Evolutionary conservation across 2,113 vertebrate genomes (phyloP), one percentile per base, ranked within the genome.

Genomic region (Perca flavescens): DNA sequence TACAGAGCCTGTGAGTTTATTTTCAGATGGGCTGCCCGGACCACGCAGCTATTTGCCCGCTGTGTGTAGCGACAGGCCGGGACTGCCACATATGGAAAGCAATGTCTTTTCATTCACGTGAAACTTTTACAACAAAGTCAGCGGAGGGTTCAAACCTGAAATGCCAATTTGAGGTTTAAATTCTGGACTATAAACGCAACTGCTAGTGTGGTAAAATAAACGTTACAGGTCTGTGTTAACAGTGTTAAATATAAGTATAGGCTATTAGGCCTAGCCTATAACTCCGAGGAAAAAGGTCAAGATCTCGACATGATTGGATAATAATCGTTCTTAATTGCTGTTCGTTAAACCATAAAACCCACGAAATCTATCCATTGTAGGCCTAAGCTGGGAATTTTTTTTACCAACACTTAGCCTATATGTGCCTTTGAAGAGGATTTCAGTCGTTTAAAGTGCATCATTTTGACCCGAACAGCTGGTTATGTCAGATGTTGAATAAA

Each of bases 391-490:
- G 25, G 12, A 54, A n/a, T 12, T 36, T 5, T 50, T 63, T 74
- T 14, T 15, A 57, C 21, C 5, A 56, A 67, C 53, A 31, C 49
- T 28, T 11, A 0, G 9, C 31, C 31, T 3, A 25, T 25, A 31
- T 0, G 61, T 31, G 46, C 46, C 47, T 52, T 31, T 56, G 6
- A 71, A 11, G 56, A 57, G 52, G 25, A 7, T 25, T 36, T 19
- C 1, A 47, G 56, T 28, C 8, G 28, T 50, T 52, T 14, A 21
- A n/a, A n/a, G 60, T 14, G 65, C 22, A 2, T 73, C 1, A 12
- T 46, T 81, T 43, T 22, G 54, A 84, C 74, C 36, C 4, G 65
- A 86, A 21, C 81, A 91, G 80, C 80, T 88, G 80, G 40, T 79
- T 28, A 0, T 49, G 36, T 60, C 83, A 84, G 58, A 56, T 64